A percentile compares a stretch with the other conserved stretches of the same genome.
Evolutionary conservation across 2,113 vertebrate species (phyloP).

Genomic region (Girardinichthys multiradiatus): DNA sequence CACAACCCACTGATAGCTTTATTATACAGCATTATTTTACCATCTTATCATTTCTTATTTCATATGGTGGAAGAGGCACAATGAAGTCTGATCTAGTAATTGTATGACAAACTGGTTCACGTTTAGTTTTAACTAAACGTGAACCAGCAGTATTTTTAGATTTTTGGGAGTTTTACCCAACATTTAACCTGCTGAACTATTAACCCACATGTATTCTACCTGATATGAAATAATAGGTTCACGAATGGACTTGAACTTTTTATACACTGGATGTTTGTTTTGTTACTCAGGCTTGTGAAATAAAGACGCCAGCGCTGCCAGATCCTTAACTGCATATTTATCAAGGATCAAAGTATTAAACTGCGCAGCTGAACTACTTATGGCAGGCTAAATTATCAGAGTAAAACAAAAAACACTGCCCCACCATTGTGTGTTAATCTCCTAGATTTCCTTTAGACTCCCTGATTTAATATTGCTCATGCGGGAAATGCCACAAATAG

Average conservation of each 20-base stretch:
- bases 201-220: neutral
- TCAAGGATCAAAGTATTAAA: constrained; percentile 51
- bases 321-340: constrained; percentile 41
- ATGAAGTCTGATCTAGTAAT: neutral
- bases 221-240: neutral
- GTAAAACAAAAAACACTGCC: constrained; percentile 20
- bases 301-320: constrained; percentile 12
- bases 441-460: constrained; percentile 19
- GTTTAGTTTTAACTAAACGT: no score
- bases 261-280: constrained; percentile 12
- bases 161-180: no score
- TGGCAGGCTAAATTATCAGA: constrained; percentile 30
- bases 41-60: no score
- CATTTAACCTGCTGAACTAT: neutral
- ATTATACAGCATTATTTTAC: no score
- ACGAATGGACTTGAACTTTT: neutral
- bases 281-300: constrained; percentile 24
- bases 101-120: no score
- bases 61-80: neutral
- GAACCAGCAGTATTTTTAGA: no score
- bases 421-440: constrained; percentile 27
- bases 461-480: constrained; percentile 21
- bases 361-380: constrained; percentile 37
- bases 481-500: constrained; percentile 12
- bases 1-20: no score